Conservation (phyloP, 2,113 vertebrate species). For the Dolichallabes microphthalmus region DNA sequence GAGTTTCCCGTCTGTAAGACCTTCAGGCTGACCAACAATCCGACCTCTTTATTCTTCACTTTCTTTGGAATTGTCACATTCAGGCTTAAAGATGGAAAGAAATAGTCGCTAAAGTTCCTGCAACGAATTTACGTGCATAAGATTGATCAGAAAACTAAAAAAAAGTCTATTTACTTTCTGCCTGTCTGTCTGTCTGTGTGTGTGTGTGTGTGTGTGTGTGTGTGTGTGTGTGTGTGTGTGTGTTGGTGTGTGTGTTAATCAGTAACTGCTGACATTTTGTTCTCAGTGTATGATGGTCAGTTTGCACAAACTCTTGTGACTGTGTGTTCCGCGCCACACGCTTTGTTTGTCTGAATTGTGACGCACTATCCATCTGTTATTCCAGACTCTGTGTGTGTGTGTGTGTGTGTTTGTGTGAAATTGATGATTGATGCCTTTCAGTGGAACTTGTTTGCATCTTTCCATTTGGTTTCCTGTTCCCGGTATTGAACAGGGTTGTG, state of each 20-base stretch:
- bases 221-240: conserved; percentile 11
- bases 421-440: background rate
- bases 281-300: background rate
- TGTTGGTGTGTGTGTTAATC: conserved; percentile 17
- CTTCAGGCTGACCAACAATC: too few relatives aligned
- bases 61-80: too few relatives aligned
- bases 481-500: background rate
- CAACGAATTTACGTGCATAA: too few relatives aligned
- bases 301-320: conserved; percentile 2
- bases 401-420: background rate
- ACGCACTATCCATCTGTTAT: conserved; percentile 10
- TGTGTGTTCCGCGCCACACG: background rate
- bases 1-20: too few relatives aligned
- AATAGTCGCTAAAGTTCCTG: too few relatives aligned
- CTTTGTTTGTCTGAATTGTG: conserved; percentile 5
- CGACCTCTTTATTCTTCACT: too few relatives aligned
- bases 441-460: background rate
- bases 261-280: background rate
- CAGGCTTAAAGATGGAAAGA: too few relatives aligned
- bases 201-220: conserved; percentile 5
- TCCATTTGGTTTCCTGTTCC: background rate
- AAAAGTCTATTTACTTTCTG: background rate
- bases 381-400: background rate
- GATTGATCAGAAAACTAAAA: too few relatives aligned
- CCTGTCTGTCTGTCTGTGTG: background rate